A percentile compares a stretch with the other conserved stretches of the same genome.
phyloP scores from a whole-genome alignment of 2,888 invertebrate genomes.

The Hanleya hanleyi region DNA sequence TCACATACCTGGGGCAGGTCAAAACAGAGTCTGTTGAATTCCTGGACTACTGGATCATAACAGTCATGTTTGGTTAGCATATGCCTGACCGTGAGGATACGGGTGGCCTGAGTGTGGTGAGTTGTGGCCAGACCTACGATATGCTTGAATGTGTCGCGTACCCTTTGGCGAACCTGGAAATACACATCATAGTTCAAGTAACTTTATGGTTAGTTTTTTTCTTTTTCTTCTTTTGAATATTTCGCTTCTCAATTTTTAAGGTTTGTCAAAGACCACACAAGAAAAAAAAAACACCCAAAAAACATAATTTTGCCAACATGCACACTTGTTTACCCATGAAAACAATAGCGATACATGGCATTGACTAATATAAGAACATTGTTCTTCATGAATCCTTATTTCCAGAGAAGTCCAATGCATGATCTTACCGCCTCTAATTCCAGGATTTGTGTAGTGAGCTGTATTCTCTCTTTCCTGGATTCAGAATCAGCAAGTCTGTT shows the following conservation, averaged over 20 bases:
- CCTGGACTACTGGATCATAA: slow-evolving; percentile 69
- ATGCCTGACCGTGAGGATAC: slow-evolving; percentile 44
- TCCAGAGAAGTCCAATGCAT: no score
- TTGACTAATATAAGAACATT: no score
- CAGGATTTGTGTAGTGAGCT: slow-evolving; percentile 9
- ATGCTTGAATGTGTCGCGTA: slow-evolving; percentile 63
- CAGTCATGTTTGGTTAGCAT: slow-evolving; percentile 69
- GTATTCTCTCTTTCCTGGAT: slow-evolving; percentile 43
- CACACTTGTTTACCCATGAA: no score
- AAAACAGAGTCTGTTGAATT: slow-evolving; percentile 71
- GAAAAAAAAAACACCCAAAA: no score
- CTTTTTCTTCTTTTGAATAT: no score
- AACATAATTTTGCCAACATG: no score
- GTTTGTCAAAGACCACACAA: no score
- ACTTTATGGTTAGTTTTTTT: neutral
- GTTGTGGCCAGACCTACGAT: slow-evolving; percentile 63
- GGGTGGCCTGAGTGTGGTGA: slow-evolving; percentile 41
- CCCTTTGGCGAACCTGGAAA: slow-evolving; percentile 64
- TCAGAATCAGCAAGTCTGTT: slow-evolving; percentile 59
- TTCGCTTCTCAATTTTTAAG: no score
- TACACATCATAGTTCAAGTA: no score
- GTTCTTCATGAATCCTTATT: no score
- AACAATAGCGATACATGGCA: no score
- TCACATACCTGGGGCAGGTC: slow-evolving; percentile 73
- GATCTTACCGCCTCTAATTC: slow-evolving; percentile 10